These are phyloP conservation scores for Sesia bembeciformis DNA, from an alignment of 2,888 invertebrate species.

Conservation along the genomic window DNA sequence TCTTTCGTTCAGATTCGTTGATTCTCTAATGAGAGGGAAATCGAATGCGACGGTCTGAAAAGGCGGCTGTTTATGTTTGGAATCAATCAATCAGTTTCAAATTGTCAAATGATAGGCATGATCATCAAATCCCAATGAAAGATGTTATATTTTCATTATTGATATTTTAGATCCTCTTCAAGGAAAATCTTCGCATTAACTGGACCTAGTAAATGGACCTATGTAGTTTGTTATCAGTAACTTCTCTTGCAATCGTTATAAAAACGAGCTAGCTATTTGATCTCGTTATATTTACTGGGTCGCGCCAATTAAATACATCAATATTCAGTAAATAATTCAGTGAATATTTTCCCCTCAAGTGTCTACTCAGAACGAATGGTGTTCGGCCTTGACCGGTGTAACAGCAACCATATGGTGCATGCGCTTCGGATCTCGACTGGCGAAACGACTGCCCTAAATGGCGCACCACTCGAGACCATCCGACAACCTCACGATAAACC, in stretches of 20 bases:
- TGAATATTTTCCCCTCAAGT: conserved; percentile 29
- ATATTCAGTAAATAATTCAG: too few relatives aligned
- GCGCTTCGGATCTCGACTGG: conserved; percentile 30
- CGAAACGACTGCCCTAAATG: conserved; percentile 37
- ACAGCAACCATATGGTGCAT: conserved; percentile 38
- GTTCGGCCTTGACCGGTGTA: conserved; percentile 42
- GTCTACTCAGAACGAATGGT: conserved; percentile 21
- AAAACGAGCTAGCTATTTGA: too few relatives aligned
- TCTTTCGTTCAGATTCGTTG: too few relatives aligned
- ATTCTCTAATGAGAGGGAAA: conserved; percentile 34
- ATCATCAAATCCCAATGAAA: neutral
- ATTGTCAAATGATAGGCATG: too few relatives aligned
- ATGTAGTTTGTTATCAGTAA: too few relatives aligned
- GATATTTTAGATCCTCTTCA: too few relatives aligned
- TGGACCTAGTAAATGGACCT: too few relatives aligned
- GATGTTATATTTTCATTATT: too few relatives aligned
- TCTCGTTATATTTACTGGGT: too few relatives aligned
- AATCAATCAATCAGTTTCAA: conserved; percentile 32
- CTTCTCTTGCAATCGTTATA: too few relatives aligned
- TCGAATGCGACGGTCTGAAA: conserved; percentile 31
- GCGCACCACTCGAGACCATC: conserved; percentile 30
- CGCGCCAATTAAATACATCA: too few relatives aligned
- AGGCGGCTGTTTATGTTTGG: conserved; percentile 20
- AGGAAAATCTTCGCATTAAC: too few relatives aligned
- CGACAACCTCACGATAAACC: conserved; percentile 19